Evolutionary conservation across 1,140 invertebrate species (phyloP), one percentile per base, ranked within the genome.

Genomic region (Drosophila arawakana): DNA sequence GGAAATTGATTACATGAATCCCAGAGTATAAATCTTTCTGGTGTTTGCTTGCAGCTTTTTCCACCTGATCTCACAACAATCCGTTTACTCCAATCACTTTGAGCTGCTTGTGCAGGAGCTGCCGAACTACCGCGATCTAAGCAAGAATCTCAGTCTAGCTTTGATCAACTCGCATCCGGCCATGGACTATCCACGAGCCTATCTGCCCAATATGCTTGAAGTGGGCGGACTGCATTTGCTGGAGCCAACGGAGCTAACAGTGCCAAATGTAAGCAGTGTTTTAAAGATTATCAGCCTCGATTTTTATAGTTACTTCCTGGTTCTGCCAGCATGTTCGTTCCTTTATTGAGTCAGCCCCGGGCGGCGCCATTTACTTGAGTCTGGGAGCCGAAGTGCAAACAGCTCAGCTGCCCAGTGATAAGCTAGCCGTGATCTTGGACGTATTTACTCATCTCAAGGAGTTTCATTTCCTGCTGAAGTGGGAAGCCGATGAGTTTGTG

Each of bases 381-480:
- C 92, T 95, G 21, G 95, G 95, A 0, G 95, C 95, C 0, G 95
- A 95, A 91, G 83, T 95, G 0, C 93, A 93, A 67, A 93, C 93
- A 58, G 91, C 92, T n/a, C 93, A 94, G 43, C 79, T 95, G 78
- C 93, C 94, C 0, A 30, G 75, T 8, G 93, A 94, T 0, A 95
- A 94, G 66, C 81, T 94, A 34, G 73, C 93, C 2, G 93, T 76
- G 2, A 34, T 91, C n/a, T 43, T 92, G 3, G 81, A 94, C 7
- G 93, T 94, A 1, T 94, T 96, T 60, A 80, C 74, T 9, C 91
- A 93, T 50, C 77, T 96, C 0, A 94, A 94, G 8, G 93, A 95
- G 54, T 86, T 91, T 8, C 94, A 93, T 34, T 93, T 96, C 4
- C 70, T 96, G 0, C 94, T 95, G 93, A 96, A 96, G 88, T 96